Conservation (phyloP, 2,797 vertebrate species). For the Phyllotis vaccarum region DNA sequence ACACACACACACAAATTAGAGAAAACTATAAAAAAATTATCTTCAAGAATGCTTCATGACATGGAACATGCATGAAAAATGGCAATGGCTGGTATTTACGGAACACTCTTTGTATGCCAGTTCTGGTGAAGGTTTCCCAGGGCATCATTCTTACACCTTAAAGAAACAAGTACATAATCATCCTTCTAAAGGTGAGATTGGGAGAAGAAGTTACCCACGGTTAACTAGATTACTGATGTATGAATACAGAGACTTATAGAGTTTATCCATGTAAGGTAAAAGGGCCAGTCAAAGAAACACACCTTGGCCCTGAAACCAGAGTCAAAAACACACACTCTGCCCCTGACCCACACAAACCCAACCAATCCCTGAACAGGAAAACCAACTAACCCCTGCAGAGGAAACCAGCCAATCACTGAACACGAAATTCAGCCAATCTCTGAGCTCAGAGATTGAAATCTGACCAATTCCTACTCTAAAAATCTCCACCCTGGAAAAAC, state of each 20-base stretch:
- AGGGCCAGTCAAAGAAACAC: neutral
- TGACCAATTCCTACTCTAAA: neutral
- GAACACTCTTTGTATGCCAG: neutral
- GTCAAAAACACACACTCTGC: neutral
- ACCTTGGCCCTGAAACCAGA: neutral
- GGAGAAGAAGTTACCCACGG: neutral
- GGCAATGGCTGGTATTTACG: neutral
- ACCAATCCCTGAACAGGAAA: no score
- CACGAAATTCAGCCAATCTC: neutral
- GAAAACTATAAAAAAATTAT: neutral
- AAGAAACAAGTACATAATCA: neutral
- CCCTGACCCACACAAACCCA: no score
- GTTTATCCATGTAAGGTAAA: neutral
- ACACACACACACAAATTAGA: neutral
- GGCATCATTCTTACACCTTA: neutral
- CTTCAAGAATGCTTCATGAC: conserved; percentile 30
- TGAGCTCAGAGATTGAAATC: neutral
- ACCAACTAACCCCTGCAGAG: neutral
- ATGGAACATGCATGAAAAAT: neutral
- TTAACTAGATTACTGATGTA: neutral
- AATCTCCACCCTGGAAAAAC: neutral
- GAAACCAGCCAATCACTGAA: neutral
- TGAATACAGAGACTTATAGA: neutral
- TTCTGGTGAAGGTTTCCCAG: neutral
- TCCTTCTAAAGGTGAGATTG: neutral